Conservation (phyloP, 2,113 vertebrate genomes). For the Phainopepla nitens region DNA sequence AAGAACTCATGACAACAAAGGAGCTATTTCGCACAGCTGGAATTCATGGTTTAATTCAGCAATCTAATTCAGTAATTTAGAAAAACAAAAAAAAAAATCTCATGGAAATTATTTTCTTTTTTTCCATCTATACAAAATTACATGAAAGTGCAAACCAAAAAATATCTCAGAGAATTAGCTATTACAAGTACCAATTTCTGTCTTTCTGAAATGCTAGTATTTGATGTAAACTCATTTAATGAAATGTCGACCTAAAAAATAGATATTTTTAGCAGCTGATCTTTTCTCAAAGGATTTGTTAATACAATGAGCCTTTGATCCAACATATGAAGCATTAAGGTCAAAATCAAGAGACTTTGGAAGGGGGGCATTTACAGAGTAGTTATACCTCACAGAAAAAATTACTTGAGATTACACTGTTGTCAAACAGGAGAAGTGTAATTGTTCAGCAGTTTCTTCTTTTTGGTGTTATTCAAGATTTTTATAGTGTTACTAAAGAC, state of each 20-base stretch:
- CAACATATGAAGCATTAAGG: background rate
- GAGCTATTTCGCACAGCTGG: background rate
- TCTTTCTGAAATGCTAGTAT: background rate
- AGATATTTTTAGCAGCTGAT: background rate
- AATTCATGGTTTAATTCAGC: background rate
- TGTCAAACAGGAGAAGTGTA: background rate
- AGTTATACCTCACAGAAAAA: background rate
- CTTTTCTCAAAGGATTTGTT: background rate
- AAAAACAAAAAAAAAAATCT: background rate
- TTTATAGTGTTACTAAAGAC: background rate
- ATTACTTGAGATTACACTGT: background rate
- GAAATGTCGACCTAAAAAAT: background rate
- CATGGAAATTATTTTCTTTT: background rate
- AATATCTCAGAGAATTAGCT: background rate
- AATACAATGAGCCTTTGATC: background rate
- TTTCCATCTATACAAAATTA: background rate
- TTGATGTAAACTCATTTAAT: background rate
- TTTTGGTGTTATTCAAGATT: background rate
- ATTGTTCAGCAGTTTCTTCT: background rate
- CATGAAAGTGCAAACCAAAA: background rate
- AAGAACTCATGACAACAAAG: background rate
- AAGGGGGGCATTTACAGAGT: accelerated
- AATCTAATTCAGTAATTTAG: background rate
- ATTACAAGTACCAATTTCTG: background rate
- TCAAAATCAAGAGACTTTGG: background rate